These are phyloP conservation scores for Seriola quinqueradiata DNA, from an alignment of 2,113 vertebrate genomes.

Conservation along the genomic window DNA sequence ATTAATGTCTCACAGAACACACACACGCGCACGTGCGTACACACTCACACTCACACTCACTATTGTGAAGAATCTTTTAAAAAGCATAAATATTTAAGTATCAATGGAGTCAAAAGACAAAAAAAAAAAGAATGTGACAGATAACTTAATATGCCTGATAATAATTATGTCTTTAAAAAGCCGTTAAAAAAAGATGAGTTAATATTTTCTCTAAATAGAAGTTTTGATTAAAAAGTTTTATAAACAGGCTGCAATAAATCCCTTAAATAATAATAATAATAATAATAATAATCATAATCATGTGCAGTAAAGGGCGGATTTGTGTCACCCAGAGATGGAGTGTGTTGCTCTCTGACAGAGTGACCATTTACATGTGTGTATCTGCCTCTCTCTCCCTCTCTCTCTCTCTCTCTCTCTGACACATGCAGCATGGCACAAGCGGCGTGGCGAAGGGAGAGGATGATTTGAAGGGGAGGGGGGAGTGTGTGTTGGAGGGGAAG, in stretches of 20 bases:
- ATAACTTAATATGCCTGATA: constrained; percentile 6
- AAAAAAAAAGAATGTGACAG: not conserved
- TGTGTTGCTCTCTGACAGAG: constrained; percentile 59
- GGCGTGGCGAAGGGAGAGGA: constrained; percentile 29
- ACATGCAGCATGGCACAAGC: constrained; percentile 65
- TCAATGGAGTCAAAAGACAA: not conserved
- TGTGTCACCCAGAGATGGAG: constrained; percentile 65
- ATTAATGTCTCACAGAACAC: constrained; percentile 57
- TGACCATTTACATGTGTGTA: constrained; percentile 59
- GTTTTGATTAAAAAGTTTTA: constrained; percentile 6
- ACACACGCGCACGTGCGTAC: not conserved
- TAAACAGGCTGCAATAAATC: not conserved
- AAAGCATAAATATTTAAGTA: not conserved
- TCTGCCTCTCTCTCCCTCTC: constrained; percentile 7
- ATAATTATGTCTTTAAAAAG: not conserved
- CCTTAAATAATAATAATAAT: not conserved
- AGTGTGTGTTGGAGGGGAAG: not conserved
- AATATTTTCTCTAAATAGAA: not conserved
- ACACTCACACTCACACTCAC: constrained; percentile 3
- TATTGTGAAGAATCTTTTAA: constrained; percentile 16
- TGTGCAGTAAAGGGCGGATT: constrained; percentile 39
- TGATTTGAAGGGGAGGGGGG: not conserved
- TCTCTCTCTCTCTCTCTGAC: constrained; percentile 26
- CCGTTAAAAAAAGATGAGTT: not conserved
- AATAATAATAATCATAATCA: not conserved